These are phyloP conservation scores for Dermatemys mawii DNA, from an alignment of 2,113 vertebrate genomes.

Conservation along the genomic window DNA sequence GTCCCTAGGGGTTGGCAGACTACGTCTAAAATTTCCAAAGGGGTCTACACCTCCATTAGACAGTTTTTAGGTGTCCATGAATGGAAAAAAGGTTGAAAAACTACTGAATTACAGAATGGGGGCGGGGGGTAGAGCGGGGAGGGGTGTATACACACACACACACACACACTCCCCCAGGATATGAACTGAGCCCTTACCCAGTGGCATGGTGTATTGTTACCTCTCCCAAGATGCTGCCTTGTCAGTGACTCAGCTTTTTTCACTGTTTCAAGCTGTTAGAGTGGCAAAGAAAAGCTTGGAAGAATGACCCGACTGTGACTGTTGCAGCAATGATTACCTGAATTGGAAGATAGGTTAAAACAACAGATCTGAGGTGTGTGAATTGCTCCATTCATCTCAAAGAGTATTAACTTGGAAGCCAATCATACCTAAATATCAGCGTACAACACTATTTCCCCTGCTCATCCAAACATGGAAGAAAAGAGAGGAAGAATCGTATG, in stretches of 20 bases:
- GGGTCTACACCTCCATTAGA: no score
- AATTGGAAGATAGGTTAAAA: neutral
- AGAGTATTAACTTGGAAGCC: neutral
- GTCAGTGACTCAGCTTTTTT: neutral
- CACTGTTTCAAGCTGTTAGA: neutral
- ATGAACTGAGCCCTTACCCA: no score
- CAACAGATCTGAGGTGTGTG: neutral
- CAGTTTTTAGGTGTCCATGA: no score
- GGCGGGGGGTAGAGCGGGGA: no score
- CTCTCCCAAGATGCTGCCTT: neutral
- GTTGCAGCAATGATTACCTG: neutral
- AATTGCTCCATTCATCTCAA: neutral
- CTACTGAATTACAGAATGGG: no score
- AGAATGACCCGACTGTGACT: fast-evolving
- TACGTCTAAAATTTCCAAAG: no score
- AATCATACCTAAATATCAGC: neutral
- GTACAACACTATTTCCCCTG: neutral
- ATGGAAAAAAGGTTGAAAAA: no score
- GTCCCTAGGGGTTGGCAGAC: no score
- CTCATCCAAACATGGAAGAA: neutral
- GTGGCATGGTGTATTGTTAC: neutral
- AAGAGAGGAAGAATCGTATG: neutral
- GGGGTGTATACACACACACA: no score
- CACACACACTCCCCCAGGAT: no score
- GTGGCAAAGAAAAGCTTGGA: neutral